A percentile compares a stretch with the other conserved stretches of the same genome.
phyloP scores from a whole-genome alignment of 2,888 invertebrate species.

The Camptogramma bilineatum region DNA sequence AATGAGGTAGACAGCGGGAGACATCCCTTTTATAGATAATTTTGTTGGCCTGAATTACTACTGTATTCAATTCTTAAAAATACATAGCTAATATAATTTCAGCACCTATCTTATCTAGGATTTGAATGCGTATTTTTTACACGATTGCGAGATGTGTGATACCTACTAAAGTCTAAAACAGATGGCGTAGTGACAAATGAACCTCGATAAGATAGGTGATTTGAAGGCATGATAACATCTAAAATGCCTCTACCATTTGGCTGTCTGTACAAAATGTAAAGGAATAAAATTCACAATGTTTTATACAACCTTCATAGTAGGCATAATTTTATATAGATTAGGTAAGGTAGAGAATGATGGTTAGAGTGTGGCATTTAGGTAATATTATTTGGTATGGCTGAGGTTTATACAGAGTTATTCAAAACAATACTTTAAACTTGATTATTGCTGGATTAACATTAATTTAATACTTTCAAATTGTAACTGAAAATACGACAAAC shows the following conservation, averaged over 20 bases:
- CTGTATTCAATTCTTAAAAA: constrained; percentile 42
- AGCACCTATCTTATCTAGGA: constrained; percentile 23
- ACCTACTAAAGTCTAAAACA: too few species aligned
- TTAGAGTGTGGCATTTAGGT: constrained; percentile 39
- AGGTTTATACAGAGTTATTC: constrained; percentile 84
- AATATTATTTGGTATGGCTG: constrained; percentile 76
- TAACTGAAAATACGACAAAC: constrained; percentile 33
- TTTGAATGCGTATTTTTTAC: background rate
- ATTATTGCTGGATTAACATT: constrained; percentile 15
- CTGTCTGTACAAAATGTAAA: constrained; percentile 37
- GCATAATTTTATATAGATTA: constrained; percentile 39
- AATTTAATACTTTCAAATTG: constrained; percentile 39
- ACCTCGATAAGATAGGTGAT: constrained; percentile 35
- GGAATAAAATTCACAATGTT: constrained; percentile 39
- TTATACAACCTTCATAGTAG: constrained; percentile 43
- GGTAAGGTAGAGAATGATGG: constrained; percentile 14
- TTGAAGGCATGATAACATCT: constrained; percentile 28
- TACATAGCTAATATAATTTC: constrained; percentile 33
- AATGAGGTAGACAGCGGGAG: constrained; percentile 82
- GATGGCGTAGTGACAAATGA: constrained; percentile 34
- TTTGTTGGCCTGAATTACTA: constrained; percentile 68
- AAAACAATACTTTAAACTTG: constrained; percentile 43
- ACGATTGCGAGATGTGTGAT: background rate
- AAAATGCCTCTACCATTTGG: constrained; percentile 38
- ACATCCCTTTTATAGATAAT: constrained; percentile 67